Evolutionary conservation across 2,113 vertebrate species (phyloP).

Genomic region (Nicator chloris): DNA sequence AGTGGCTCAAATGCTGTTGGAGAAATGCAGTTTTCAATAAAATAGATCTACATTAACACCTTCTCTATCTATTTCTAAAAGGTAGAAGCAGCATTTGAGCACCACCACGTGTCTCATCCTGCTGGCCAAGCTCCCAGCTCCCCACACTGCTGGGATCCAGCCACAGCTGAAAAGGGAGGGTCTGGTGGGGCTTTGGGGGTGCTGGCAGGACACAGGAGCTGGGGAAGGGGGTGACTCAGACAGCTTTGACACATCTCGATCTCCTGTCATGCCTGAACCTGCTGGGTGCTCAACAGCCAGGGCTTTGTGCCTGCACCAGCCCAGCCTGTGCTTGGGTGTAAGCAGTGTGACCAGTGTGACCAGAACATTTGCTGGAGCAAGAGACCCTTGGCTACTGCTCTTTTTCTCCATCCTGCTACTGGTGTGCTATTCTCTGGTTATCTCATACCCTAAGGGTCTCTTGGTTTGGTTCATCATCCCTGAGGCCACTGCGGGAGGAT

Average conservation of each 20-base stretch:
- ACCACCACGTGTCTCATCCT: rapidly evolving
- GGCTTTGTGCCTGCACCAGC: background rate
- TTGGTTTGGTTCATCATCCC: background rate
- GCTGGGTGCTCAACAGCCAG: rapidly evolving
- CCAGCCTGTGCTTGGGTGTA: rapidly evolving
- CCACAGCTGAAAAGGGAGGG: background rate
- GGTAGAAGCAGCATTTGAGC: background rate
- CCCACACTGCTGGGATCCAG: background rate
- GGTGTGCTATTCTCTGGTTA: background rate
- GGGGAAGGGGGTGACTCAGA: background rate
- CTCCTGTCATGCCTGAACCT: background rate
- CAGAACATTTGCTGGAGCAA: background rate
- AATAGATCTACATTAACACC: background rate
- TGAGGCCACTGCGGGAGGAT: background rate
- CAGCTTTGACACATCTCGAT: rapidly evolving
- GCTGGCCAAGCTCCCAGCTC: background rate
- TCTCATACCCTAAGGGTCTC: background rate
- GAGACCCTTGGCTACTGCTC: background rate
- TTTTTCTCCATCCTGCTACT: background rate
- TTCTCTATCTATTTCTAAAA: background rate
- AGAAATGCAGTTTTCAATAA: background rate
- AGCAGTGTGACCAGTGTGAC: background rate
- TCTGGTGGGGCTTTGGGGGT: background rate
- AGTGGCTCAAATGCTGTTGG: background rate
- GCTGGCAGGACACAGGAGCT: background rate